Evolutionary conservation across 2,797 vertebrate species (phyloP).

Genomic region (Acipenser oxyrinchus): DNA sequence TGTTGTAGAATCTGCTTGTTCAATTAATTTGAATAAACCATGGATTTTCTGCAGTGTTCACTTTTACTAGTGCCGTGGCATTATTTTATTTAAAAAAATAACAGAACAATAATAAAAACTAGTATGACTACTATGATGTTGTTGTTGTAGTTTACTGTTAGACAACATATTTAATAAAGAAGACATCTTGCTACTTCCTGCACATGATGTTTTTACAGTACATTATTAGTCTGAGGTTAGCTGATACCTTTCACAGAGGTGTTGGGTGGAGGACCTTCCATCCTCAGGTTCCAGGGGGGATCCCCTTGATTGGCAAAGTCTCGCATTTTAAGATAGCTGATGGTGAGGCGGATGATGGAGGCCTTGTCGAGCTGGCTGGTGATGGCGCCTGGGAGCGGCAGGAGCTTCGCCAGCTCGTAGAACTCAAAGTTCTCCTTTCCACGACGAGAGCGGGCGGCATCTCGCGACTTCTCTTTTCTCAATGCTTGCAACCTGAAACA

Average conservation of each 20-base stretch:
- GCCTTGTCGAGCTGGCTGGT: conserved; percentile 74
- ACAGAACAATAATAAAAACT: no score
- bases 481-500: conserved; percentile 68
- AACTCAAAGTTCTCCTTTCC: conserved; percentile 77
- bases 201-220: background rate
- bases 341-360: conserved; percentile 71
- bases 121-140: no score
- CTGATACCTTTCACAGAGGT: conserved; percentile 69
- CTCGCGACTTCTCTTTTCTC: conserved; percentile 72
- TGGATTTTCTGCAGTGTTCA: no score
- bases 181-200: background rate
- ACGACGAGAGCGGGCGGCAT: conserved; percentile 33
- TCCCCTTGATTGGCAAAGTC: conserved; percentile 74
- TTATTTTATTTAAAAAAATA: no score
- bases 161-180: no score
- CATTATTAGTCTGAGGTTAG: background rate
- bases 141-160: no score
- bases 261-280: conserved; percentile 73
- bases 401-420: conserved; percentile 71
- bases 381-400: conserved; percentile 35
- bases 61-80: no score
- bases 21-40: no score
- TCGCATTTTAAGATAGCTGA: conserved; percentile 76
- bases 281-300: conserved; percentile 70
- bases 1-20: no score